A percentile compares a stretch with the other conserved stretches of the same genome.
phyloP scores from a whole-genome alignment of 2,113 vertebrate genomes.

The Cyanistes caeruleus region DNA sequence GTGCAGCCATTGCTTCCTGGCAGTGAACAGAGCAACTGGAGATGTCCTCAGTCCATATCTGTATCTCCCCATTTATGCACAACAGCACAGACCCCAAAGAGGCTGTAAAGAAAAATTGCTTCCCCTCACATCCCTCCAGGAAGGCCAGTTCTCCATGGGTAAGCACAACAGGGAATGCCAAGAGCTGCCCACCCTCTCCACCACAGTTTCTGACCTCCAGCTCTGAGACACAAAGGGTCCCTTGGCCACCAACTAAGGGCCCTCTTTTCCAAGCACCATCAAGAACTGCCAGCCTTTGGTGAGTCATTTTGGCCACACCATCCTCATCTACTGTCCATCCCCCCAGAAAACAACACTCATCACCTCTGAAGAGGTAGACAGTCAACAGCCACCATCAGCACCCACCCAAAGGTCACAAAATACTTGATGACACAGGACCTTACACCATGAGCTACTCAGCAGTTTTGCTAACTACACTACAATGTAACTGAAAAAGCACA shows the following conservation, averaged over 20 bases:
- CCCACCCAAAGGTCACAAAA: background rate
- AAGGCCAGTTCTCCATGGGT: background rate
- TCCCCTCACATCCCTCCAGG: background rate
- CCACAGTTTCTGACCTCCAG: background rate
- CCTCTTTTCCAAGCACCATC: background rate
- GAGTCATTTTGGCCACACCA: background rate
- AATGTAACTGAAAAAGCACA: background rate
- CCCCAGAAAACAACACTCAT: background rate
- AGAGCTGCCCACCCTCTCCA: background rate
- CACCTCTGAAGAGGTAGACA: background rate
- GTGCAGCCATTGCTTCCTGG: background rate
- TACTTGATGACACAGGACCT: background rate
- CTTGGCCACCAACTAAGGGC: background rate
- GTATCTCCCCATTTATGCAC: background rate
- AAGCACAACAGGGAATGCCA: background rate
- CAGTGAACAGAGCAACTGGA: background rate
- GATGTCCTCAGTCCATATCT: rapidly evolving
- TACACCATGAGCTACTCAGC: background rate
- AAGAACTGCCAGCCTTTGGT: background rate
- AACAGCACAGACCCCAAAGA: background rate
- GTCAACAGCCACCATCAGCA: background rate
- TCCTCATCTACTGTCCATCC: background rate
- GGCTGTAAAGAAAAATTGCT: background rate
- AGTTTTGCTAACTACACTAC: background rate
- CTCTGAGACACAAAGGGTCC: background rate